Evolutionary conservation across 2,888 invertebrate genomes (phyloP), one percentile per base, ranked within the genome.

Genomic region (Tachystola acroxantha): DNA sequence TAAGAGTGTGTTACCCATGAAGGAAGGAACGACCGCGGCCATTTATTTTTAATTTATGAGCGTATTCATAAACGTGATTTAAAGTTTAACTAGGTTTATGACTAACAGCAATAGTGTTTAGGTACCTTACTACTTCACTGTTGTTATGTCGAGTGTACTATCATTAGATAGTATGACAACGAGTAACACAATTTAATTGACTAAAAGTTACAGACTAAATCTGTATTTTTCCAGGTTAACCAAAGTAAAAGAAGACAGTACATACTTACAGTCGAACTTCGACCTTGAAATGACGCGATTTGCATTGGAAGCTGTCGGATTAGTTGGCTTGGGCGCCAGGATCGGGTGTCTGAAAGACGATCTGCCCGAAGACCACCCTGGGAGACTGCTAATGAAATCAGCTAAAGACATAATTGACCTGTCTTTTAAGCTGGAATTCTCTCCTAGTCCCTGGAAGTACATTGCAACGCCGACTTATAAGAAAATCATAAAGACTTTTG

Each of bases 301-400:
- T 90, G 86, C 90, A 1, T 62, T 92, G 34, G 92, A 92, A 70
- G 90, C 88, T 0, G 52, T 82, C 4, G 76, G 68, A 0, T 48
- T 74, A 26, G 73, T 86, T 1, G 74, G 64, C 2, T 53, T 86
- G 28, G 86, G 84, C 1, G 55, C 73, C 0, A 62, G 80, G 35
- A 45, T 86, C 0, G 81, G 81, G 12, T 76, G 77, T 41, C 49
- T 85, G 1, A 36, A 54, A 11, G 76, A 80, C 24, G 50, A 69
- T 19, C 25, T 76, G 14, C 24, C 51, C 0, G 58, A 64, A 1
- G 71, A 77, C 26, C 72, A 81, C 7, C 76, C 79, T 1, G 69
- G 71, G 0, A 58, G 48, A 13, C 48, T 64, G 36, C 47, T 85
- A 19, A 76, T 80, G 43, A 50, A 64, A 31, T 68, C 74, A 39